These are phyloP conservation scores for Nezara viridula DNA, from an alignment of 2,888 invertebrate genomes.

Conservation along the genomic window DNA sequence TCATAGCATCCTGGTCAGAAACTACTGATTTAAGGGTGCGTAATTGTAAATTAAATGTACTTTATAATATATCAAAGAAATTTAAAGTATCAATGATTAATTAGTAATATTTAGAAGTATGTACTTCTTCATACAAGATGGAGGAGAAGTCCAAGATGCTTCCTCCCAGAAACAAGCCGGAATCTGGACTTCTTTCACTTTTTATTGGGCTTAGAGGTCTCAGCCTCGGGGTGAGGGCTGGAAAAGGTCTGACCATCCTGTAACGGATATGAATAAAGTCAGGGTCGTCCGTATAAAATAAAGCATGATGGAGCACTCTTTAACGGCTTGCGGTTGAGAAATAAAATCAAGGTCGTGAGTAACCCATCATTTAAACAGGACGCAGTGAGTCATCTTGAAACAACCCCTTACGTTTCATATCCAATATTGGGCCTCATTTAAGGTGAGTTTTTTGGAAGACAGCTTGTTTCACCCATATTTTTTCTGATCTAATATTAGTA, in stretches of 20 bases:
- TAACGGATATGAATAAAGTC: constrained; percentile 38
- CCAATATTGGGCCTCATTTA: not conserved
- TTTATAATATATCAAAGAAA: too few relatives aligned
- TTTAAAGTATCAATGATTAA: too few relatives aligned
- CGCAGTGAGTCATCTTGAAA: constrained; percentile 12
- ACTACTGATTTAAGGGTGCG: not conserved
- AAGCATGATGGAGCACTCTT: constrained; percentile 33
- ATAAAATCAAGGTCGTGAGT: constrained; percentile 26
- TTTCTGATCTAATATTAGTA: too few relatives aligned
- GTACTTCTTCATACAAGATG: not conserved
- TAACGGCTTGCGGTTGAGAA: constrained; percentile 27
- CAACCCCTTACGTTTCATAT: not conserved
- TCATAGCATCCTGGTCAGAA: not conserved
- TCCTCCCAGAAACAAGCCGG: not conserved
- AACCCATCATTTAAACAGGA: constrained; percentile 37
- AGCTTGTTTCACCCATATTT: too few relatives aligned
- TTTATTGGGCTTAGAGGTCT: not conserved
- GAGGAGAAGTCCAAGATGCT: too few relatives aligned
- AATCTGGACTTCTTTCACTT: not conserved
- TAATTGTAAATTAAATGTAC: not conserved
- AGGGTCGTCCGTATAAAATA: constrained; percentile 17
- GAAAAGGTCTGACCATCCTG: constrained; percentile 14
- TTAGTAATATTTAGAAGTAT: too few relatives aligned
- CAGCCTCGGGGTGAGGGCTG: constrained; percentile 9
- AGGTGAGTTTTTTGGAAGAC: too few relatives aligned